Conservation (phyloP, 2,113 vertebrate genomes). For the Pollimyrus isidori region DNA sequence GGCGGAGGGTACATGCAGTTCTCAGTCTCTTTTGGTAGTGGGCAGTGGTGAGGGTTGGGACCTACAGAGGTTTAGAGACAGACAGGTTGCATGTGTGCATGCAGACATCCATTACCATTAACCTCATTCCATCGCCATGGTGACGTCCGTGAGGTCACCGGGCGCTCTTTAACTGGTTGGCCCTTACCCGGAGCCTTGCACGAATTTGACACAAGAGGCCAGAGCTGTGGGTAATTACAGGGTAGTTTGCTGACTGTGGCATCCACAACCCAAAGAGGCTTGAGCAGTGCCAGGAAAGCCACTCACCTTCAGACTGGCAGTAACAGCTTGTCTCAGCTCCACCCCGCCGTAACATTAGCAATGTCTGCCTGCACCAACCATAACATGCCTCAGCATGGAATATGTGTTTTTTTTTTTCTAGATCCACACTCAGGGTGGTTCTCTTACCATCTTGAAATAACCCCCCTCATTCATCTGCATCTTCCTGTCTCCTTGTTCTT, state of each 20-base stretch:
- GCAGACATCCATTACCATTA: constrained; percentile 70
- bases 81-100: constrained; percentile 92
- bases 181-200: constrained; percentile 30
- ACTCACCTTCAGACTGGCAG: constrained; percentile 13
- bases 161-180: constrained; percentile 43
- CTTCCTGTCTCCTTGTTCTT: constrained; percentile 49
- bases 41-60: constrained; percentile 55
- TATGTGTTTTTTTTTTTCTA: constrained; percentile 27
- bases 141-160: constrained; percentile 42
- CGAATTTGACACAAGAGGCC: background rate
- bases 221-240: constrained; percentile 34
- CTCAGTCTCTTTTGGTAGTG: constrained; percentile 60
- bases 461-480: constrained; percentile 36
- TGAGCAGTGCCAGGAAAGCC: background rate
- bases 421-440: constrained; percentile 52
- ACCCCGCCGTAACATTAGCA: constrained; percentile 43
- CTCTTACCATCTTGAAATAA: constrained; percentile 33
- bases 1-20: constrained; percentile 93
- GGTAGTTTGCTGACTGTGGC: constrained; percentile 12
- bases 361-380: constrained; percentile 71
- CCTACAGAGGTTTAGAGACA: constrained; percentile 48
- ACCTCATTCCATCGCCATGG: constrained; percentile 63
- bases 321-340: constrained; percentile 29
- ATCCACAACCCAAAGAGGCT: constrained; percentile 25
- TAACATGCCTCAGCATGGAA: constrained; percentile 73